These are phyloP conservation scores for Nycticorax nycticorax DNA, from an alignment of 2,113 vertebrate species.

Conservation along the genomic window DNA sequence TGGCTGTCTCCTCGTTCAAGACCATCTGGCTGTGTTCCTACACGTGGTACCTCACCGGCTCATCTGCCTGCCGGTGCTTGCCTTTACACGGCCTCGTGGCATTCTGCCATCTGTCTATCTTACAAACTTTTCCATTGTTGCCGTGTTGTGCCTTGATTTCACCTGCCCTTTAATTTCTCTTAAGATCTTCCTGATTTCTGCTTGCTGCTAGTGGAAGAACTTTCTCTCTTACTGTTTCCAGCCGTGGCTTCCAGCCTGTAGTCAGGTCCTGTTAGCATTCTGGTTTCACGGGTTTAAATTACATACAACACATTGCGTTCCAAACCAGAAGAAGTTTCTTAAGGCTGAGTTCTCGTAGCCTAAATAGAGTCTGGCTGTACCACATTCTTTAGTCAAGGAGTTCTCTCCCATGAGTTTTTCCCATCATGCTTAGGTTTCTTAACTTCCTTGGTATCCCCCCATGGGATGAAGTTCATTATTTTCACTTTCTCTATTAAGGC, in stretches of 20 bases:
- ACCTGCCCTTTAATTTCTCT: not conserved
- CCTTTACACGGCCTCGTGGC: not conserved
- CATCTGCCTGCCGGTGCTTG: not conserved
- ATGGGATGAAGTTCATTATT: not conserved
- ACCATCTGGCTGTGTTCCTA: not conserved
- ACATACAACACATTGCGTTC: accelerated
- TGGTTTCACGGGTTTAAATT: not conserved
- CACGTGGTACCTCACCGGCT: not conserved
- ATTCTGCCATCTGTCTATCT: not conserved
- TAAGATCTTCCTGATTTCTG: not conserved
- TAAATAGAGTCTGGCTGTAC: not conserved
- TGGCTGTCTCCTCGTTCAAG: not conserved
- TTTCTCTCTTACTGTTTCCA: not conserved
- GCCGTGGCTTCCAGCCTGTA: not conserved
- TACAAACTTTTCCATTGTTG: not conserved
- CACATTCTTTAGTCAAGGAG: not conserved
- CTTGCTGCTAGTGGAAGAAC: not conserved
- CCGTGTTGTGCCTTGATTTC: not conserved
- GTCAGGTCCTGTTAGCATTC: not conserved
- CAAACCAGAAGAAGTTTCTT: not conserved
- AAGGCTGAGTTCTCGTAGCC: accelerated
- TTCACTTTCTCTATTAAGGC: not conserved
- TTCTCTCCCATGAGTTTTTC: not conserved
- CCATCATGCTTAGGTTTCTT: not conserved
- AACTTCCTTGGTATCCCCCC: not conserved